Evolutionary conservation across 2,113 vertebrate species (phyloP).

Genomic region (Cyanoramphus novaezelandiae): DNA sequence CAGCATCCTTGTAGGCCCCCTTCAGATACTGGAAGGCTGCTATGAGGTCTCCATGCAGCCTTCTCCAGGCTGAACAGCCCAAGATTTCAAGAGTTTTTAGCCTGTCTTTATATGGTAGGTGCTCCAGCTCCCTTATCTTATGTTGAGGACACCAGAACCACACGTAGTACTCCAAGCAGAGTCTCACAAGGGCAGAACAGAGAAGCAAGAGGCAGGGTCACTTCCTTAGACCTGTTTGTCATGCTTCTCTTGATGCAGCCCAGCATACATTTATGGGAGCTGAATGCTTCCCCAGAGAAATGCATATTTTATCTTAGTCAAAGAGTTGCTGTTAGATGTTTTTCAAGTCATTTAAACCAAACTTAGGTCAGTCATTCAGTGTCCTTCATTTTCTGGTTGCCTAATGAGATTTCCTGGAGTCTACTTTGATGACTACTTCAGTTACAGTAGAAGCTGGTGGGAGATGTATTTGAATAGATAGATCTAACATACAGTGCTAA

Average conservation of each 20-base stretch:
- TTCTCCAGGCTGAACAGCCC: not conserved
- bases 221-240: not conserved
- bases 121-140: not conserved
- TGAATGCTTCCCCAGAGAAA: not conserved
- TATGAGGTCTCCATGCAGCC: not conserved
- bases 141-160: not conserved
- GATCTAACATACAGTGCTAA: not conserved
- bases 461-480: not conserved
- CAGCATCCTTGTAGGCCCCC: not conserved
- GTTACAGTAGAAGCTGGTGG: not conserved
- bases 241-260: not conserved
- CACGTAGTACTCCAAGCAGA: not conserved
- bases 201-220: not conserved
- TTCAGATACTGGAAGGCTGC: not conserved
- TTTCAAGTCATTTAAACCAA: not conserved
- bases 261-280: not conserved
- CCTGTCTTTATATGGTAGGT: not conserved
- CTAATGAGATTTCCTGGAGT: not conserved
- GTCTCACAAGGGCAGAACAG: not conserved
- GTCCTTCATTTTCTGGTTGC: not conserved
- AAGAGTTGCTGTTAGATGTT: not conserved
- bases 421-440: not conserved
- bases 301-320: not conserved
- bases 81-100: not conserved
- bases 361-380: not conserved